Base-by-base conservation (phyloP, 2,888 invertebrate genomes). In the Drosophila ustulata region DNA sequence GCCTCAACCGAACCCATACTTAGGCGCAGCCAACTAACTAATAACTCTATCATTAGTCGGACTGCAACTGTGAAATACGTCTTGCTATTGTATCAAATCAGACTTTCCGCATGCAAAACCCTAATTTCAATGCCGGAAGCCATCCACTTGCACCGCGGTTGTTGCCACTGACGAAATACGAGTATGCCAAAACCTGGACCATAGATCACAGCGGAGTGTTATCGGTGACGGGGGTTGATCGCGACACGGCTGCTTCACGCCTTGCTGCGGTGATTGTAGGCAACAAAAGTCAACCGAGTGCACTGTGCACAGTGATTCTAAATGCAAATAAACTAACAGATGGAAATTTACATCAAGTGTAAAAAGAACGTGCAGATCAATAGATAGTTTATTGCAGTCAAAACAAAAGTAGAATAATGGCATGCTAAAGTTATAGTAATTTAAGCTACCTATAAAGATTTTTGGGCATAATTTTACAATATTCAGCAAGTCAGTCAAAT, bases 61-160 rank as follows among this genome's bases (percentile, higher is more conserved):
- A 6, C 56, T 57, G 63, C 55, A 56, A 62, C 67, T 59, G 46
- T 23, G 46, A 63, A 71, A 59, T 58, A 47, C 41, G 28, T 32
- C n/a, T 30, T 11, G 11, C 51, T 25, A 45, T 37, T 37, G 47
- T 57, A 69, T 73, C 71, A 67, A 82, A 79, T 79, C 74, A 72
- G 73, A 85, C 71, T 82, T 82, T 78, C 69, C 75, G 78, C 82
- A 72, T 73, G 69, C 67, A 72, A 82, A 65, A 78, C 68, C 76
- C 71, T 83, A 84, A 88, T 84, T 86, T 83, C 76, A 63, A 76
- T 84, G 84, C 88, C 84, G 84, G 84, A 84, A 84, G 88, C 80
- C 78, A 84, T 76, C 78, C 78, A 76, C 71, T 88, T 80, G 88
- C 83, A 88, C 86, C 57, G 69, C 71, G 26, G 57, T 75, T 72